These are phyloP conservation scores for Psilopsiagon aurifrons DNA, from an alignment of 2,113 vertebrate species.

Conservation along the genomic window DNA sequence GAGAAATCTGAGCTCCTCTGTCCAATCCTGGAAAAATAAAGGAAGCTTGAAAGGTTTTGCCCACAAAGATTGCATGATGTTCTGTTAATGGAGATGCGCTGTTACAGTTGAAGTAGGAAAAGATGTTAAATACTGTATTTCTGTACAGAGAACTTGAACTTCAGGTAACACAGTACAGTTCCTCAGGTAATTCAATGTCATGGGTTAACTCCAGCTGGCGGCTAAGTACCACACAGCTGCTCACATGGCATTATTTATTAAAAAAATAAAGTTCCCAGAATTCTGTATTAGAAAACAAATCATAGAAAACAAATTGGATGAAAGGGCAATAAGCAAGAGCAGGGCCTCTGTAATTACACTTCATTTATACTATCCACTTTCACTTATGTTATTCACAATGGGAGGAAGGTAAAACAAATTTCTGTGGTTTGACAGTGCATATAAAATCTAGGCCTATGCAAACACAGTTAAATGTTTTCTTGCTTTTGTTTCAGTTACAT, in stretches of 20 bases:
- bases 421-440: not conserved
- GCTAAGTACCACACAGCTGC: not conserved
- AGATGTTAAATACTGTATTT: not conserved
- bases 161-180: not conserved
- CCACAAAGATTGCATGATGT: not conserved
- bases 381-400: not conserved
- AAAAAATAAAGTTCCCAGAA: not conserved
- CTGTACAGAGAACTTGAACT: not conserved
- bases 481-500: not conserved
- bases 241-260: not conserved
- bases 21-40: not conserved
- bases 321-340: not conserved
- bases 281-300: not conserved
- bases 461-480: not conserved
- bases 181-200: not conserved
- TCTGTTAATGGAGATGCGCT: not conserved
- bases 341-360: not conserved
- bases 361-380: not conserved
- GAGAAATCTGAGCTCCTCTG: not conserved
- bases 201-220: not conserved
- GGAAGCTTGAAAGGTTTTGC: not conserved
- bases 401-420: not conserved
- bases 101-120: not conserved
- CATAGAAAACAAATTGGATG: not conserved
- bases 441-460: not conserved